These are phyloP conservation scores for Portunus trituberculatus DNA, from an alignment of 1,140 invertebrate genomes.

Conservation along the genomic window DNA sequence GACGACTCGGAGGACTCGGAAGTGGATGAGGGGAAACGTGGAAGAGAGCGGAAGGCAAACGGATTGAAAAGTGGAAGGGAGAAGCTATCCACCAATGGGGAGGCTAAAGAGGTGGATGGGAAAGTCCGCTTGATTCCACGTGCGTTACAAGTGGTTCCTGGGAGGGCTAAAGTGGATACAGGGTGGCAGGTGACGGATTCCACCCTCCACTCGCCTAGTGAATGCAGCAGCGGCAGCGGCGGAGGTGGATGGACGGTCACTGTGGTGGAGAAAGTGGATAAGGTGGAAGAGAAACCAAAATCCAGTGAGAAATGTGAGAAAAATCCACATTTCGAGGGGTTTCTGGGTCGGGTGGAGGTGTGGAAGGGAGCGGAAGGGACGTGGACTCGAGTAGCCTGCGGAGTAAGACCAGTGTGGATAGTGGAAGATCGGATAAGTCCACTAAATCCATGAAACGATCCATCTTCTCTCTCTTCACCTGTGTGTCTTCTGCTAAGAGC, in stretches of 20 bases:
- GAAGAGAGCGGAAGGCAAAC: neutral
- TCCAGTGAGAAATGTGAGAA: too few relatives aligned
- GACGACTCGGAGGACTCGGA: slow-evolving; percentile 76
- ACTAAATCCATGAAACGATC: slow-evolving; percentile 70
- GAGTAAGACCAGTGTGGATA: slow-evolving; percentile 69
- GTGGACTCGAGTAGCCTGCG: slow-evolving; percentile 61
- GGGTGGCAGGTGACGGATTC: slow-evolving; percentile 64
- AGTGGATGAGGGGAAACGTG: slow-evolving; percentile 61
- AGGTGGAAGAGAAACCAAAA: slow-evolving; percentile 22
- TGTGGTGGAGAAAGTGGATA: neutral
- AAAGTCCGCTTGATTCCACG: slow-evolving; percentile 43
- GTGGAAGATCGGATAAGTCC: slow-evolving; percentile 61
- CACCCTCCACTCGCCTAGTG: slow-evolving; percentile 58
- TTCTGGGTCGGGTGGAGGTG: slow-evolving; percentile 49
- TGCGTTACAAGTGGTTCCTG: slow-evolving; percentile 47
- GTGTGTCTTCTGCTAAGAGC: slow-evolving; percentile 62
- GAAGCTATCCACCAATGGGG: slow-evolving; percentile 44
- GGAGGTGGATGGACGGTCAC: slow-evolving; percentile 43
- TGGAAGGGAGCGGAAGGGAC: slow-evolving; percentile 24
- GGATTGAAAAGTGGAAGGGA: slow-evolving; percentile 53
- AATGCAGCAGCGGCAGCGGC: slow-evolving; percentile 59
- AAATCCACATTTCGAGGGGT: slow-evolving; percentile 58
- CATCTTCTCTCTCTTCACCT: slow-evolving; percentile 68
- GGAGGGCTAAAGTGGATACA: slow-evolving; percentile 36
- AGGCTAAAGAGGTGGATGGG: slow-evolving; percentile 6